phyloP scores from a whole-genome alignment of 2,888 invertebrate species.

The Mesorhabditis belari region DNA sequence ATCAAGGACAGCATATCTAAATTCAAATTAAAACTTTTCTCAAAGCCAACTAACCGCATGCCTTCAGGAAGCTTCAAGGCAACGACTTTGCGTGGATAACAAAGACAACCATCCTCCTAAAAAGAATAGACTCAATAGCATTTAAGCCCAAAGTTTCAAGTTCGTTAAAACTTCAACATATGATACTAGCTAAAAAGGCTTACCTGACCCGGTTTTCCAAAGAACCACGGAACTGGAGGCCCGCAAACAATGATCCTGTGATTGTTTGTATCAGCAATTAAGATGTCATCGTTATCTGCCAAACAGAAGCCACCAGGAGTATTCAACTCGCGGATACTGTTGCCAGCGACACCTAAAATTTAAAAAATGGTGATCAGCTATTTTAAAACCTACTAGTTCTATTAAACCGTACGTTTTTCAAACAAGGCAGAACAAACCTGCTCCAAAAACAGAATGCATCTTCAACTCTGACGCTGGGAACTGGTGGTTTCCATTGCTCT shows the following conservation, averaged over 20 bases:
- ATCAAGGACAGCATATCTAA: conserved; percentile 35
- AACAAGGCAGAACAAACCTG: too few species aligned
- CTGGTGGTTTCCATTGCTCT: too few species aligned
- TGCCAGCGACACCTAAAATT: conserved; percentile 29
- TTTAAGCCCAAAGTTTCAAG: too few species aligned
- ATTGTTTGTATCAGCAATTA: conserved; percentile 48
- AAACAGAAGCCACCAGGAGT: conserved; percentile 45
- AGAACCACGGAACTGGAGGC: conserved; percentile 34
- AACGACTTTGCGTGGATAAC: conserved; percentile 43
- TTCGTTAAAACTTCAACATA: too few species aligned
- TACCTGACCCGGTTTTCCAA: conserved; percentile 32
- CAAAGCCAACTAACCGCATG: too few species aligned
- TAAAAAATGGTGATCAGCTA: too few species aligned
- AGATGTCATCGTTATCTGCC: conserved; percentile 42
- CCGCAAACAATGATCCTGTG: conserved; percentile 43
- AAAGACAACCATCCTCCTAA: conserved; percentile 41
- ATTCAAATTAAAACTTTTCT: too few species aligned
- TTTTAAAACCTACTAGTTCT: too few species aligned
- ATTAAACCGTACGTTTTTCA: too few species aligned
- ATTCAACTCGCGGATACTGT: conserved; percentile 31
- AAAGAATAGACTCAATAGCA: neutral
- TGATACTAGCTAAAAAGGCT: neutral
- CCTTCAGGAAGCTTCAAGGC: conserved; percentile 19
- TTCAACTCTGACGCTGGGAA: conserved; percentile 3
- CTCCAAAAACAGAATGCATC: conserved; percentile 25